phyloP scores from a whole-genome alignment of 2,888 invertebrate genomes.

The Scaptomyza reducta region DNA sequence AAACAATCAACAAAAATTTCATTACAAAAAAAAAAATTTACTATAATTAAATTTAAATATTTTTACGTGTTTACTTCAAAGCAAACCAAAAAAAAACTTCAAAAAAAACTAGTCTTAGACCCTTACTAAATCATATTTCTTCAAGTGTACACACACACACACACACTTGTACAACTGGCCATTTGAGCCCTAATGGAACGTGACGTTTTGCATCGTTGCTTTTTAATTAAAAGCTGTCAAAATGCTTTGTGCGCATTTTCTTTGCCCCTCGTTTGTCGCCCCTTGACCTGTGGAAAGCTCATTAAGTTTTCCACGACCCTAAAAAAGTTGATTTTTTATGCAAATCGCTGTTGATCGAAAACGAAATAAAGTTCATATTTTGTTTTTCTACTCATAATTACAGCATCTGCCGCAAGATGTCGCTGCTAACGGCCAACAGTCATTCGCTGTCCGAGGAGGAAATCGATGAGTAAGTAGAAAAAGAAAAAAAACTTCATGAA shows the following conservation, averaged over 20 bases:
- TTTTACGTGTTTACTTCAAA: too few species aligned
- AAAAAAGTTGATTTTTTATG: background rate
- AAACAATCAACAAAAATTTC: too few species aligned
- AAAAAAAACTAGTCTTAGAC: too few species aligned
- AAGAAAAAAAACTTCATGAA: conserved; percentile 68
- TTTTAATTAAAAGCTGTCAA: conserved; percentile 79
- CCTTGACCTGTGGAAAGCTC: conserved; percentile 28
- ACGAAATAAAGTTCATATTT: background rate
- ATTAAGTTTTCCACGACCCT: conserved; percentile 25
- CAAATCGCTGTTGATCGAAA: background rate
- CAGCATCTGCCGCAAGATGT: conserved; percentile 73
- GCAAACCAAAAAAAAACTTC: too few species aligned
- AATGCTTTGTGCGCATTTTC: conserved; percentile 56
- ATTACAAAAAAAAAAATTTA: too few species aligned
- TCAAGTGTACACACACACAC: too few species aligned
- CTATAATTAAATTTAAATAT: too few species aligned
- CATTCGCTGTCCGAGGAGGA: conserved; percentile 88
- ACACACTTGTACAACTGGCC: background rate
- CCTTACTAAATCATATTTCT: too few species aligned
- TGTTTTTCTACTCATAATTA: conserved; percentile 26
- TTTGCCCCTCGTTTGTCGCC: background rate
- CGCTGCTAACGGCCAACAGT: conserved; percentile 78
- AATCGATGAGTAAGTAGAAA: conserved; percentile 88
- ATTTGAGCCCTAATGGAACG: conserved; percentile 41
- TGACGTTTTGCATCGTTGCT: conserved; percentile 58